Conservation (phyloP, 2,797 vertebrate genomes). For the Fringilla coelebs region DNA sequence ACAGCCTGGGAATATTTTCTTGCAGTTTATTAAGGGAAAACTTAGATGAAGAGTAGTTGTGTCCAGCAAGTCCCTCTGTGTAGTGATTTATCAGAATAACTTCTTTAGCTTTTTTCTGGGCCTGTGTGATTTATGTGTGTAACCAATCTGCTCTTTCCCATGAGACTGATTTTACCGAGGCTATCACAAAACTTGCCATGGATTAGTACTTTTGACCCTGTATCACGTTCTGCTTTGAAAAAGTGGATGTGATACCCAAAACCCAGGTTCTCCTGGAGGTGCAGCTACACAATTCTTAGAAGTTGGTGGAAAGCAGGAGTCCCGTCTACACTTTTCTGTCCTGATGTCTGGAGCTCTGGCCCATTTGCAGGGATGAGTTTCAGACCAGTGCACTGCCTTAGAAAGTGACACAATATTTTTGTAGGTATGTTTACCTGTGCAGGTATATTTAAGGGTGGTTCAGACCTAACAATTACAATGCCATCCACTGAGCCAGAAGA, state of each 20-base stretch:
- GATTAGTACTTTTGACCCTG: background rate
- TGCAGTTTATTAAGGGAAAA: background rate
- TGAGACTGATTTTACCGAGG: background rate
- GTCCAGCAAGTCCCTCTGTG: background rate
- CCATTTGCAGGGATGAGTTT: background rate
- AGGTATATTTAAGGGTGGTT: background rate
- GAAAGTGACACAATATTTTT: background rate
- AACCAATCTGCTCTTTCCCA: background rate
- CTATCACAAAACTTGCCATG: background rate
- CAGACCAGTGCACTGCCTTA: background rate
- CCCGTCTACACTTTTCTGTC: background rate
- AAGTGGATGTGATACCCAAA: background rate
- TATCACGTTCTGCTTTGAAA: background rate
- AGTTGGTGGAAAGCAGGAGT: background rate
- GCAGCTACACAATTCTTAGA: background rate
- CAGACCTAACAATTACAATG: background rate
- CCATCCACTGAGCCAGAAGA: background rate
- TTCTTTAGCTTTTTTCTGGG: background rate
- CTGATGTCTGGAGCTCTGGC: background rate
- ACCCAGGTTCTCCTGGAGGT: background rate
- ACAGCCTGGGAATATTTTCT: background rate
- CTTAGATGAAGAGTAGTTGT: background rate
- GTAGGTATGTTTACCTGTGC: background rate
- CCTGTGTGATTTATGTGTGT: accelerated
- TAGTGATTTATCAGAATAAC: background rate